Base-by-base conservation (phyloP, 2,113 vertebrate species). In the Leptodactylus fuscus region DNA sequence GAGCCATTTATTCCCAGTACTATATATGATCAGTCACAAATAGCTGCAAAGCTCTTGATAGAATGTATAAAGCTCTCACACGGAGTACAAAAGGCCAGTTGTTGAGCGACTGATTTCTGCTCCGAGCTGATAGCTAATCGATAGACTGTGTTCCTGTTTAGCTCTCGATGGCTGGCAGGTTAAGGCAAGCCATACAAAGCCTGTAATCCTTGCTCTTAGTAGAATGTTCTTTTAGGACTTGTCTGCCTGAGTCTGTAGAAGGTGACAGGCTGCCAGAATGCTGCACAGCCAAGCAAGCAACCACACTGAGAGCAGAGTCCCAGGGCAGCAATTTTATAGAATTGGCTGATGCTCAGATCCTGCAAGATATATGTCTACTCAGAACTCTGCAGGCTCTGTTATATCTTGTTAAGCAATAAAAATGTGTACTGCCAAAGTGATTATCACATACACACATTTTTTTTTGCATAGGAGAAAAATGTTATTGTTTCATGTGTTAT, bases 71-170 rank as follows among this genome's bases (percentile, higher is more conserved):
- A 84, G 27, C 7, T 13, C 32, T 65, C 38, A 75, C 20, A 11
- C 16, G 13, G 71, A 84, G 71, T 29, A 75, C 18, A 58, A 49
- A 84, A 76, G n/a, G 38, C 82, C 51, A 62, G 27, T 44, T 48
- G 51, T 74, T 60, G 62, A 70, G 41, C 32, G 36, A 75, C 82
- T 74, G 49, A 74, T 58, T 55, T 71, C 53, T 83, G 51, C 38
- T 75, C 74, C 27, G 49, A 48, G 29, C 71, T 84, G 70, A 84
- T 76, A 49, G 70, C 29, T 65, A 76, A 76, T 84, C 71, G 65
- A 84, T 84, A 84, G 55, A 84, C 51, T 48, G 16, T 71, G 27
- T 46, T 74, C 38, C 51, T 65, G 13, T 62, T 83, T 76, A 76
- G 71, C 65, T 18, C 46, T 36, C 20, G 2, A 84, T 48, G 27